Evolutionary conservation across 2,113 vertebrate species (phyloP).

Genomic region (Eira barbara): DNA sequence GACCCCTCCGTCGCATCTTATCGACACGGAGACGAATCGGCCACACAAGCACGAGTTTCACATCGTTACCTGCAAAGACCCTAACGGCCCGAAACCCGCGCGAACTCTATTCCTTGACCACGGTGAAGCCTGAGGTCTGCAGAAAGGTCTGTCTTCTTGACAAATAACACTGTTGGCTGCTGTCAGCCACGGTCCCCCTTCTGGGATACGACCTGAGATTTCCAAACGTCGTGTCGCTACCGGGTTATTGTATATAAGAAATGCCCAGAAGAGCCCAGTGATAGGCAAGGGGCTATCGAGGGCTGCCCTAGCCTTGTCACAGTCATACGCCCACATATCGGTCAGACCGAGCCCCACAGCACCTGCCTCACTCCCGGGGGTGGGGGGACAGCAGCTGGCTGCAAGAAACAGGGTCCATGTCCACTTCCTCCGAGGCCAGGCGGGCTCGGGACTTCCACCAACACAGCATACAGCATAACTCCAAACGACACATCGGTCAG

Average conservation of each 20-base stretch:
- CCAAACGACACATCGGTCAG: accelerated
- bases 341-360: neutral
- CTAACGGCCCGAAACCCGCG: neutral
- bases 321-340: accelerated
- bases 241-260: accelerated
- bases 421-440: no score
- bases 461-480: neutral
- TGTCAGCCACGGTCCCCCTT: no score
- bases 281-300: accelerated
- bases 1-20: accelerated
- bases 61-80: neutral
- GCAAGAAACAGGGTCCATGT: neutral
- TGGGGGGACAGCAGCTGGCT: neutral
- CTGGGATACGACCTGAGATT: neutral
- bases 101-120: neutral
- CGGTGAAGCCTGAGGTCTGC: neutral
- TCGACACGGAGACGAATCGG: no score
- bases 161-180: neutral
- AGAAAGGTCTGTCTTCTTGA: neutral
- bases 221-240: no score
- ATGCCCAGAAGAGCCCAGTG: neutral
- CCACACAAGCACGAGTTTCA: no score
- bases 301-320: neutral
- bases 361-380: accelerated
- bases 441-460: neutral